phyloP scores from a whole-genome alignment of 2,113 vertebrate species.

The Anser brachyrhynchus region DNA sequence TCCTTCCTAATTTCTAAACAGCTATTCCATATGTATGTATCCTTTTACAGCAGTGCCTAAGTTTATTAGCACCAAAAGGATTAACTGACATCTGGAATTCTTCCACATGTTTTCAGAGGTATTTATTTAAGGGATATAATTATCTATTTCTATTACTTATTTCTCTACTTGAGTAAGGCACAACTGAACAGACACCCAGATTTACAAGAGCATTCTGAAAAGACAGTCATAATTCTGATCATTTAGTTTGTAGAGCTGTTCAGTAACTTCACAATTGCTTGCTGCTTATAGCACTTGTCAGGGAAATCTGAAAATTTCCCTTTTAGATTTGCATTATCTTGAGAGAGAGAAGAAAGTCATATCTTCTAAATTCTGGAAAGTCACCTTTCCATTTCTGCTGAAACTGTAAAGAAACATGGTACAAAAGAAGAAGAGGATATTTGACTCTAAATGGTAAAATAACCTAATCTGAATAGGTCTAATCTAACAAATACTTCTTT shows the following conservation, averaged over 20 bases:
- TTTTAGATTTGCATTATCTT: not conserved
- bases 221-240: not conserved
- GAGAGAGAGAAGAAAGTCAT: not conserved
- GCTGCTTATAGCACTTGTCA: not conserved
- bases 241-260: not conserved
- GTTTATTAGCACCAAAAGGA: not conserved
- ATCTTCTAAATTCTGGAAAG: not conserved
- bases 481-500: not conserved
- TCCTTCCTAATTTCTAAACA: not conserved
- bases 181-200: not conserved
- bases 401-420: not conserved
- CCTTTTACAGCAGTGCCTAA: not conserved
- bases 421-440: not conserved
- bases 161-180: not conserved
- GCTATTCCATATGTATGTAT: not conserved
- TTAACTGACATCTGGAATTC: not conserved
- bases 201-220: not conserved
- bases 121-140: not conserved
- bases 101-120: not conserved
- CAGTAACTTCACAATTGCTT: not conserved
- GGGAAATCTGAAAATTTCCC: not conserved
- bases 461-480: not conserved
- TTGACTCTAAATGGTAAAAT: not conserved
- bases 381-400: not conserved
- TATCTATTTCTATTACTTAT: not conserved